A percentile compares a stretch with the other conserved stretches of the same genome.
phyloP scores from a whole-genome alignment of 2,888 invertebrate genomes.

The Temnothorax ravouxi region DNA sequence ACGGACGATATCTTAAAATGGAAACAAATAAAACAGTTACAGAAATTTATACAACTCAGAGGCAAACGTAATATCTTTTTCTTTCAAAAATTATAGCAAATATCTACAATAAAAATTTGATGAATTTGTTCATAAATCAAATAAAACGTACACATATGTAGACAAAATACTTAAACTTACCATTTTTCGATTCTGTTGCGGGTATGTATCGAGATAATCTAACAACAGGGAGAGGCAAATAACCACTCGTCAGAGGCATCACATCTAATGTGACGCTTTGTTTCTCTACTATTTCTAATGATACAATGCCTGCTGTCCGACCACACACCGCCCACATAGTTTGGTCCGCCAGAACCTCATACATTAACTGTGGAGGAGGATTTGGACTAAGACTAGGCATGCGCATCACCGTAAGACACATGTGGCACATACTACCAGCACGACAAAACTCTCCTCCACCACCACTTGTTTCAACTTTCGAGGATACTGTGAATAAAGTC shows the following conservation, averaged over 20 bases:
- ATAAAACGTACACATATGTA: background rate
- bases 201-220: constrained; percentile 96
- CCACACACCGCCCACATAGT: constrained; percentile 98
- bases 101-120: constrained; percentile 18
- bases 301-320: constrained; percentile 92
- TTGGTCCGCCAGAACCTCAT: constrained; percentile 97
- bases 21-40: constrained; percentile 61
- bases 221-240: constrained; percentile 95
- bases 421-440: constrained; percentile 95
- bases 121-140: background rate
- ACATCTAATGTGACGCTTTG: constrained; percentile 95
- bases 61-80: background rate
- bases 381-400: constrained; percentile 81
- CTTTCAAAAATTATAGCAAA: constrained; percentile 2
- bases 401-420: constrained; percentile 91
- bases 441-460: constrained; percentile 93
- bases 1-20: constrained; percentile 85
- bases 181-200: constrained; percentile 88
- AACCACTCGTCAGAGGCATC: constrained; percentile 97
- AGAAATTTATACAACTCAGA: constrained; percentile 2
- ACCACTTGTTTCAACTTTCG: constrained; percentile 93
- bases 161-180: constrained; percentile 74
- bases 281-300: constrained; percentile 89
- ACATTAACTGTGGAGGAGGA: constrained; percentile 90
- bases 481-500: constrained; percentile 94